Evolutionary conservation across 2,113 vertebrate genomes (phyloP), one percentile per base, ranked within the genome.

Genomic region (Lota lota): DNA sequence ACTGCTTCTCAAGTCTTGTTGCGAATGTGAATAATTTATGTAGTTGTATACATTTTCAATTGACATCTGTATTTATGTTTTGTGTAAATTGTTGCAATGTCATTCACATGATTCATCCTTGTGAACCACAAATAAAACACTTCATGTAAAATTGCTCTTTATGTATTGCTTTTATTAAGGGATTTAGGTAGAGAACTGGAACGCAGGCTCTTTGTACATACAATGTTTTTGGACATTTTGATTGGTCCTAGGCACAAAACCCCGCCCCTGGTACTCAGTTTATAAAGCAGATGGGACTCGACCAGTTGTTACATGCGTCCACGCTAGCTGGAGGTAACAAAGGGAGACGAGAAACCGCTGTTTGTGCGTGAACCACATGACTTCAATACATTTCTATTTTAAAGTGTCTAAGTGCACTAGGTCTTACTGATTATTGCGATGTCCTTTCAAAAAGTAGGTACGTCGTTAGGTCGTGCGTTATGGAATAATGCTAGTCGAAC

Each of bases 51-150:
- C n/a, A 78, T 70, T 80, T 80, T 79, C 24, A 57, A 57, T 65
- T 58, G 63, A 51, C 62, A 74, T 82, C 51, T 88, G 70, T 87
- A 85, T 89, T 88, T 88, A 87, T 88, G 79, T 87, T 65, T 69
- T 79, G 54, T 85, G 80, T 85, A 79, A 70, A 81, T 76, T 81
- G 67, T 70, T 75, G 40, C 40, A 47, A 47, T 47, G 40, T 47
- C 40, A 47, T 47, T 47, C 40, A 47, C 53, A 56, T 72, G 50
- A 28, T 10, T 82, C 75, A 81, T 75, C 78, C 40, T 47, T 83
- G 78, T 83, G 75, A 87, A 74, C 79, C 76, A 72, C 74, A 68
- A 88, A 88, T 87, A 78, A 90, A 83, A 83, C 76, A 83, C 76
- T 78, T 47, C 57, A 67, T 19, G 5, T 16, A 1, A 10, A 4